Percentiles rank a stretch among this genome's conserved stretches.
phyloP scores from a whole-genome alignment of 2,797 vertebrate species.

The Thamnophis elegans region DNA sequence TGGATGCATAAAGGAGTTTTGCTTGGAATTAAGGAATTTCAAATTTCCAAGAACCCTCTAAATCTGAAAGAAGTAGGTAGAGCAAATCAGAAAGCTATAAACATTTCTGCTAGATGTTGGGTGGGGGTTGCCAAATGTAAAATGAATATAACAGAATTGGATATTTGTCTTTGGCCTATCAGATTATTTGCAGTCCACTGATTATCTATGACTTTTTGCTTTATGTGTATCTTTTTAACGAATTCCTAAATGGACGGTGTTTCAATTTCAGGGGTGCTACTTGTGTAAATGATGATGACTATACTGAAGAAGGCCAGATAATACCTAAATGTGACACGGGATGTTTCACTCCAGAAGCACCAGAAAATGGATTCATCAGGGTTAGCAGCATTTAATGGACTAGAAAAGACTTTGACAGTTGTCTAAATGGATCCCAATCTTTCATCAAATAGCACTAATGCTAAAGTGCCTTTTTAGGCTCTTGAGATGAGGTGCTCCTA shows the following conservation, averaged over 20 bases:
- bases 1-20: not conserved
- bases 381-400: conserved; percentile 63
- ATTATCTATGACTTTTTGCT: not conserved
- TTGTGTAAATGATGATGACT: conserved; percentile 83
- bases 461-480: not conserved
- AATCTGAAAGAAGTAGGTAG: not conserved
- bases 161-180: not conserved
- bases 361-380: conserved; percentile 77
- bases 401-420: not conserved
- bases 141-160: not conserved
- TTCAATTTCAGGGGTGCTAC: conserved; percentile 73
- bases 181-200: not conserved
- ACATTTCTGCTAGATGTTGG: not conserved
- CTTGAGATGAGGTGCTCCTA: not conserved
- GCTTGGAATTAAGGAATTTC: not conserved
- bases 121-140: not conserved
- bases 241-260: not conserved
- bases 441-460: not conserved
- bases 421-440: not conserved
- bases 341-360: conserved; percentile 74
- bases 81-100: not conserved
- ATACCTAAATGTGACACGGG: conserved; percentile 73
- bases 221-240: not conserved
- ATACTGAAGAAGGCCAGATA: conserved; percentile 64
- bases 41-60: not conserved